Percentiles rank a stretch among this genome's conserved stretches.
Evolutionary conservation across 1,140 invertebrate genomes (phyloP).

Genomic region (Drosophila ercepeae): DNA sequence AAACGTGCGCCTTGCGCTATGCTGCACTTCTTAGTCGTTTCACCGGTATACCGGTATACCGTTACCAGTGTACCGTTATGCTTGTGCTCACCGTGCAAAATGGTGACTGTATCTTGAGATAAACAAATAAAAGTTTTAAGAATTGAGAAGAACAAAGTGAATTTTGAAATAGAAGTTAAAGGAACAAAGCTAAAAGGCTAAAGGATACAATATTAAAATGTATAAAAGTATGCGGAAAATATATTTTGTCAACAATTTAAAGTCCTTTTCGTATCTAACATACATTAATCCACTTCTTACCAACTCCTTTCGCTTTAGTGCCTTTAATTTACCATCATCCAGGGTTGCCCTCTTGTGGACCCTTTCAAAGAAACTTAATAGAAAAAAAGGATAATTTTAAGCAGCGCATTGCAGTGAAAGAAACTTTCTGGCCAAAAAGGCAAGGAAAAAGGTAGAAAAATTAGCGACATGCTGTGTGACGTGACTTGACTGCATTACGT

Average conservation of each 20-base stretch:
- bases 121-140: slow-evolving; percentile 26
- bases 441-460: slow-evolving; percentile 65
- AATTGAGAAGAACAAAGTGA: slow-evolving; percentile 52
- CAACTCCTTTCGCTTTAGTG: neutral
- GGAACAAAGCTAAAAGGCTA: neutral
- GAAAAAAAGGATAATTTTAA: slow-evolving; percentile 20
- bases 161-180: neutral
- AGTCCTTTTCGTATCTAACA: neutral
- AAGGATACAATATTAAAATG: neutral
- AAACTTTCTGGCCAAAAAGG: slow-evolving; percentile 45
- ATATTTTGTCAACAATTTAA: too few species aligned
- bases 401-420: slow-evolving; percentile 59
- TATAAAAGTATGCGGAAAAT: neutral
- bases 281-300: slow-evolving; percentile 1
- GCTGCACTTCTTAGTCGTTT: slow-evolving; percentile 60
- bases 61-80: slow-evolving; percentile 9
- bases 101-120: slow-evolving; percentile 41
- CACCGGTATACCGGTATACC: too few species aligned
- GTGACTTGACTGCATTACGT: slow-evolving; percentile 68
- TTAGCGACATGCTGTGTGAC: slow-evolving; percentile 73
- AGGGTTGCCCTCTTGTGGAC: slow-evolving; percentile 15
- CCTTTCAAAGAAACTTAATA: neutral
- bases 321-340: slow-evolving; percentile 8
- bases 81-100: slow-evolving; percentile 22
- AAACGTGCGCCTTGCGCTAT: slow-evolving; percentile 64